Conservation (phyloP, 53 echinoderm and acorn worm genomes). For the Mesocentrotus franciscanus region DNA sequence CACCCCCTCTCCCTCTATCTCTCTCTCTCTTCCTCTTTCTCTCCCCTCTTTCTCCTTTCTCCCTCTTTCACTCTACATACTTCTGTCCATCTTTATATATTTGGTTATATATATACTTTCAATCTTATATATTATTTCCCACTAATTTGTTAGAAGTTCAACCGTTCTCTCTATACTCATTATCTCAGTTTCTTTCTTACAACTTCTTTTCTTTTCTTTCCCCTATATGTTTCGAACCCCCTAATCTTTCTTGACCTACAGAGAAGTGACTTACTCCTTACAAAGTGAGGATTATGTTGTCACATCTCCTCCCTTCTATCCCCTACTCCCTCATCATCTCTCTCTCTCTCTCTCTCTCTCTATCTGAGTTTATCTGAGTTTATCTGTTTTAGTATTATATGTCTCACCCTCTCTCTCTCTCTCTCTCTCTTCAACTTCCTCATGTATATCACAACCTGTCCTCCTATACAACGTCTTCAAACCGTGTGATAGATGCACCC, state of each 20-base stretch:
- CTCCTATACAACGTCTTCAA: neutral
- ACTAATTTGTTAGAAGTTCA: too few species aligned
- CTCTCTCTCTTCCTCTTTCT: neutral
- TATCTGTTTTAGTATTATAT: too few species aligned
- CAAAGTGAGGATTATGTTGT: too few species aligned
- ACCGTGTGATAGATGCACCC: constrained; percentile 20
- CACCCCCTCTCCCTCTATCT: neutral
- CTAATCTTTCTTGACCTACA: too few species aligned
- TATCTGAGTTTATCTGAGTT: neutral
- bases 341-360: neutral
- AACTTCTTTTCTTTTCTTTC: too few species aligned
- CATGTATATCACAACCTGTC: neutral
- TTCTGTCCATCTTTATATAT: neutral
- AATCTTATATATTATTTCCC: too few species aligned
- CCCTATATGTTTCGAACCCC: too few species aligned
- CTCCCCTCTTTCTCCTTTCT: neutral
- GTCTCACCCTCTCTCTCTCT: neutral
- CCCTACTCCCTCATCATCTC: neutral
- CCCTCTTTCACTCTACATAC: neutral
- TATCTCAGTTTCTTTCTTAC: neutral
- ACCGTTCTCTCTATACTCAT: neutral
- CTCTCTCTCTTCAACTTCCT: neutral
- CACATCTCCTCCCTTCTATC: neutral
- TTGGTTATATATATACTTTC: too few species aligned
- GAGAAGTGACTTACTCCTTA: too few species aligned